A percentile compares a stretch with the other conserved stretches of the same genome.
These are phyloP conservation scores for Lepidurus arcticus DNA, from an alignment of 1,140 invertebrate species.

Conservation along the genomic window DNA sequence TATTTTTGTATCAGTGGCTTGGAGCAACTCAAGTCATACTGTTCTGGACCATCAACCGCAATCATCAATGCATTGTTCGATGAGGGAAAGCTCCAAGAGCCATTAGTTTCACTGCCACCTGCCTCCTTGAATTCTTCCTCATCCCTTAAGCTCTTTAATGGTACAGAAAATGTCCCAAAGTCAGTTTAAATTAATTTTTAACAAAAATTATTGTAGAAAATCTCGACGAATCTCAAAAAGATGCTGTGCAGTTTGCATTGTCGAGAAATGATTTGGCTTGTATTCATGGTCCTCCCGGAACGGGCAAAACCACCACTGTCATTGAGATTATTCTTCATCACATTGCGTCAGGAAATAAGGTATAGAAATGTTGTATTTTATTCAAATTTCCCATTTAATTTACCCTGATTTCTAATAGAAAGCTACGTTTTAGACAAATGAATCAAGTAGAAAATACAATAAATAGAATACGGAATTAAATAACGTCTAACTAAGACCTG, in stretches of 20 bases:
- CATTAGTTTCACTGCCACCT: conserved; percentile 25
- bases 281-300: conserved; percentile 54
- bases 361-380: conserved; percentile 37
- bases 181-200: background rate
- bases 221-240: conserved; percentile 52
- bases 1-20: conserved; percentile 33
- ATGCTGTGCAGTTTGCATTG: conserved; percentile 55
- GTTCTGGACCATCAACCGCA: conserved; percentile 37
- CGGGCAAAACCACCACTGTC: conserved; percentile 61
- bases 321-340: conserved; percentile 56
- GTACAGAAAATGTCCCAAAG: background rate
- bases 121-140: conserved; percentile 35
- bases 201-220: conserved; percentile 35
- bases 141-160: conserved; percentile 42
- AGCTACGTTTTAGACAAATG: too few relatives aligned
- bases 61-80: conserved; percentile 45
- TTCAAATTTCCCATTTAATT: background rate
- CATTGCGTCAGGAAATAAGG: conserved; percentile 50
- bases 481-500: too few relatives aligned
- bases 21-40: conserved; percentile 41
- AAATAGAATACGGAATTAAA: too few relatives aligned
- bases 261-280: conserved; percentile 50
- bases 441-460: too few relatives aligned
- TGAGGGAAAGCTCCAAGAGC: conserved; percentile 36
- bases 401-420: background rate